phyloP scores from a whole-genome alignment of 1,140 invertebrate genomes.

The Hestina assimilis region DNA sequence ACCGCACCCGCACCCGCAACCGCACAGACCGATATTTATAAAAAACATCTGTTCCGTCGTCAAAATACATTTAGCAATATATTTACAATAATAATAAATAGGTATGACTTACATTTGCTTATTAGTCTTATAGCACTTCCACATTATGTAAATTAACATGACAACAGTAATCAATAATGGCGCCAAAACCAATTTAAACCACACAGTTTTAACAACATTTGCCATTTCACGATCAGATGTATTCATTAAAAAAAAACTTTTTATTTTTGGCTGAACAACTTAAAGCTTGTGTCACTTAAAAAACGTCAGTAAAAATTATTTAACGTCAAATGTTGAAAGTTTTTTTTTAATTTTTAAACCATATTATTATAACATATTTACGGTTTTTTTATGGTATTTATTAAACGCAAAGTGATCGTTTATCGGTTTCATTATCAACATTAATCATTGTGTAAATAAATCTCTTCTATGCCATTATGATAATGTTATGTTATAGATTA shows the following conservation, averaged over 20 bases:
- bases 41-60: too few species aligned
- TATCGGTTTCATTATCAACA: conserved; percentile 10
- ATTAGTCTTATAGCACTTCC: conserved; percentile 44
- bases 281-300: neutral
- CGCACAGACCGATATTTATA: too few species aligned
- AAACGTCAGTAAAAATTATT: neutral
- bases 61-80: too few species aligned
- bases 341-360: too few species aligned
- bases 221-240: neutral
- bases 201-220: conserved; percentile 5
- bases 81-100: too few species aligned
- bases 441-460: conserved; percentile 14
- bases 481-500: too few species aligned
- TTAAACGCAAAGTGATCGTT: conserved; percentile 4
- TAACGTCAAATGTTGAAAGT: too few species aligned
- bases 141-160: conserved; percentile 33
- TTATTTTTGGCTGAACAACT: neutral
- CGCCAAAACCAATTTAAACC: conserved; percentile 26
- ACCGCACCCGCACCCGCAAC: too few species aligned
- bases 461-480: conserved; percentile 17
- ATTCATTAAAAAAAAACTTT: conserved; percentile 2
- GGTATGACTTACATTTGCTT: conserved; percentile 45
- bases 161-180: conserved; percentile 28
- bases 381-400: neutral
- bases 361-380: too few species aligned